Conservation (phyloP, 37 sponge, comb jelly and placozoan genomes). For the Chondrilla cf. caribensis region DNA sequence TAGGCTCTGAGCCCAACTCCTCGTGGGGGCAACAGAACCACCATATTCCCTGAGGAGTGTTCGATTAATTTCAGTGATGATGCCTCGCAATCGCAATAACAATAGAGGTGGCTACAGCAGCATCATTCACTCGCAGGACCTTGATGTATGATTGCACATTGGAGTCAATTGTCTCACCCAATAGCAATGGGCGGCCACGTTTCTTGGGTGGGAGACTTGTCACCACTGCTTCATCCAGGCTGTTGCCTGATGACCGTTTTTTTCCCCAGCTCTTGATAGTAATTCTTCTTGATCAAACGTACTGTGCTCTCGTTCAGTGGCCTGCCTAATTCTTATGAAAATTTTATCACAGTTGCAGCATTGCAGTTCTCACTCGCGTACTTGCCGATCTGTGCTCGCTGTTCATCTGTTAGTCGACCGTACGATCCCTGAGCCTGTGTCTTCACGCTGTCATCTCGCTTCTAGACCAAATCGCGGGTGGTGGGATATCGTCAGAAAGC, state of each 20-base stretch:
- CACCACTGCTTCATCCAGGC: not conserved
- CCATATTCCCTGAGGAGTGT: constrained; percentile 14
- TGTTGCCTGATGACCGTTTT: not conserved
- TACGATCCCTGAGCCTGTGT: not conserved
- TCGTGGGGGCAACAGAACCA: constrained; percentile 23
- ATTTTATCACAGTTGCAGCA: constrained; percentile 28
- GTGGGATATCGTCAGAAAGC: constrained; percentile 24
- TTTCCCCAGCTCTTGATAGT: constrained; percentile 18
- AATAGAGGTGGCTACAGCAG: constrained; percentile 30
- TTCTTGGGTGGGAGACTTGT: constrained; percentile 29
- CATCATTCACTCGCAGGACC: constrained; percentile 25
- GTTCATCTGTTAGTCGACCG: constrained; percentile 24
- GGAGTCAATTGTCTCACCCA: constrained; percentile 28
- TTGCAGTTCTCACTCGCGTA: constrained; percentile 13
- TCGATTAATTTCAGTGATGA: constrained; percentile 11
- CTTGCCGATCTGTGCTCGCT: constrained; percentile 10
- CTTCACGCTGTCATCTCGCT: constrained; percentile 6
- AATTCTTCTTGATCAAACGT: constrained; percentile 25
- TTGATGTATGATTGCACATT: constrained; percentile 21
- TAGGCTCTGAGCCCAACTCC: constrained; percentile 29
- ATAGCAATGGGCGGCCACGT: constrained; percentile 25
- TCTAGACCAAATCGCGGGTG: constrained; percentile 15
- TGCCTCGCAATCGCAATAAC: constrained; percentile 24
- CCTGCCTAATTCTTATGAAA: constrained; percentile 13
- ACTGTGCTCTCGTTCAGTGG: constrained; percentile 28